Evolutionary conservation across 2,888 invertebrate genomes (phyloP).

Genomic region (Gastrophysa polygoni): DNA sequence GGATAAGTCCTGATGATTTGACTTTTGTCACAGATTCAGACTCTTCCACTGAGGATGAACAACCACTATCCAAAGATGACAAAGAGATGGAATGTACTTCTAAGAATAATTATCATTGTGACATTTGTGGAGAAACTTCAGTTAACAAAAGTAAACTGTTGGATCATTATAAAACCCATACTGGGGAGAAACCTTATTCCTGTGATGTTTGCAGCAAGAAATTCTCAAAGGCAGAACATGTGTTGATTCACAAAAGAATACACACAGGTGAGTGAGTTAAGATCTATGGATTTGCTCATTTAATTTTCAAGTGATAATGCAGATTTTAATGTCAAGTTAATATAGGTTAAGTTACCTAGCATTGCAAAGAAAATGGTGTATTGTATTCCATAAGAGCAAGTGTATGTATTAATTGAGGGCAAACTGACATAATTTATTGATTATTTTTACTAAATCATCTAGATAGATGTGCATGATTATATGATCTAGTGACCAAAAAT

Average conservation of each 20-base stretch:
- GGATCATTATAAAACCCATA: constrained; percentile 43
- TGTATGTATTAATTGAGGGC: no score
- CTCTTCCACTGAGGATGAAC: constrained; percentile 12
- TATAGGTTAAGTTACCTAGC: no score
- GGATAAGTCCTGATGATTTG: constrained; percentile 23
- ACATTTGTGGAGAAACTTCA: constrained; percentile 45
- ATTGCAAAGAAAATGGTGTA: no score
- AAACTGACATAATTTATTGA: no score
- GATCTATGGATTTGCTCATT: no score
- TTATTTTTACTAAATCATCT: no score
- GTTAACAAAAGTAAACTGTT: constrained; percentile 43
- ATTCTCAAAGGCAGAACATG: constrained; percentile 45
- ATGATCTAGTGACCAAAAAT: no score
- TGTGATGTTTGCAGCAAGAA: constrained; percentile 45
- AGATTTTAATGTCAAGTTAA: no score
- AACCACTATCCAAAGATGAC: background rate
- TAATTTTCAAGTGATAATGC: no score
- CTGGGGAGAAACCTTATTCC: constrained; percentile 44
- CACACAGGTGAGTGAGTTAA: constrained; percentile 46
- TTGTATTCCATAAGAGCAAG: no score
- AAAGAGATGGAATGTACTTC: background rate
- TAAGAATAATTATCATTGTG: constrained; percentile 36
- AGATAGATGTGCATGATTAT: no score
- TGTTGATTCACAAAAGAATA: constrained; percentile 45
- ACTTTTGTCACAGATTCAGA: constrained; percentile 27